Base-by-base conservation (phyloP, 2,797 vertebrate species). In the Pipistrellus kuhlii region DNA sequence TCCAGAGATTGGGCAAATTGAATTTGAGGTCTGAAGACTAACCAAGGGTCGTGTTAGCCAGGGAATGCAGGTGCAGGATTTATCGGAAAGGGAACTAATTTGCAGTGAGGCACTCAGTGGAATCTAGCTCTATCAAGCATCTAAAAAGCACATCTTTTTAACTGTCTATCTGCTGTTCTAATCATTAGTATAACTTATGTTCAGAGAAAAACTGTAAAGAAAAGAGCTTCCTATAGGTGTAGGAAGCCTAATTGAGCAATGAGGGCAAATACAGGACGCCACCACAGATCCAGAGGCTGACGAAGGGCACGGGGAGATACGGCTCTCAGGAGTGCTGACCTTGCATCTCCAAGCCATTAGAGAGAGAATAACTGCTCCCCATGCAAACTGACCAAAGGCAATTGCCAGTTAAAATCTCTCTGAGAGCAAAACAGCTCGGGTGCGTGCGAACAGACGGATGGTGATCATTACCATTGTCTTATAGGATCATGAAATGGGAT, bases 141-240 rank as follows among this genome's bases (percentile, higher is more conserved):
- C 71, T 77, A 30, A 3, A 85, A 92, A 30, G 23, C 23, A 81
- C 0, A 66, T 55, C 8, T 82, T 87, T 77, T 64, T 69, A 84
- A 73, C 21, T 68, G 27, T 88, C 57, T 88, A 44, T 21, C 44
- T 77, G n/a, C 38, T 86, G 11, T 32, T 55, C 88, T 90, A 71
- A 86, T 80, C 55, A 78, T 21, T 51, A 48, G 66, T 62, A 92
- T 93, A 80, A 91, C 68, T 88, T 92, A 17, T 84, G 7, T 72
- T 81, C 25, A 91, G 23, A 23, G 55, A 86, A 88, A 55, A 44
- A 21, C 0, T 64, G 2, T 53, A 25, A 59, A 53, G 18, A 69
- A 81, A 72, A 87, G 62, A 21, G 5, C 8, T n/a, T 83, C 48
- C 72, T 59, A 21, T 20, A 48, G 51, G 30, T 48, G 27, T 18